Evolutionary conservation across 2,113 vertebrate species (phyloP), one percentile per base, ranked within the genome.

Genomic region (Hylia prasina): DNA sequence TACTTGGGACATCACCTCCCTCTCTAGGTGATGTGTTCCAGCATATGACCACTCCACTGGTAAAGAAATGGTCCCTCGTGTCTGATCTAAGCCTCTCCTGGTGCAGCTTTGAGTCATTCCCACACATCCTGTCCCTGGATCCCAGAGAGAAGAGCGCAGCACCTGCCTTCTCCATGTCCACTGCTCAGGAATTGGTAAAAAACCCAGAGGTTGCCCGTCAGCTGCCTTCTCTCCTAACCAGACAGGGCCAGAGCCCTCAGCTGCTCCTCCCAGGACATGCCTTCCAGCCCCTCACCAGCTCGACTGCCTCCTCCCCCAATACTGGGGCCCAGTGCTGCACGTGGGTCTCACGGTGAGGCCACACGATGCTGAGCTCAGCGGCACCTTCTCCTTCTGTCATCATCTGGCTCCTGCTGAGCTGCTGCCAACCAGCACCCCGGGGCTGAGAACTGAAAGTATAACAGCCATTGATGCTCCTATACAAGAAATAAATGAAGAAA

Each of bases 321-420:
- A 3, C 54, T 15, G 68, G 31, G 13, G 15, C 27, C 31, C 56
- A 15, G 54, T 4, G 31, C 37, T 22, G 19, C 20, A 15, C 17
- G 3, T 5, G 12, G 22, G 6, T 17, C 2, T 57, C 23, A 20
- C 0, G 13, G 14, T 15, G 45, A 73, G 60, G 33, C 40, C 0
- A 0, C 37, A 15, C 4, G 1, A 4, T 3, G 20, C 58, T 31
- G 57, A 39, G 17, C 9, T 33, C 18, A 18, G 35, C 5, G 8
- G 50, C 12, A 54, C 15, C 11, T 17, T 20, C 23, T 14, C 35
- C 40, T 15, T 40, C 16, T 0, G 1, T 25, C 30, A 44, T 22
- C 15, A 3, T 22, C 77, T 51, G 60, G 12, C 25, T 71, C 44
- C 37, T 20, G 37, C 15, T 16, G 58, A 60, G 53, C 66, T 81